phyloP scores from a whole-genome alignment of 2,888 invertebrate species.

The Dysmachus trigonus region DNA sequence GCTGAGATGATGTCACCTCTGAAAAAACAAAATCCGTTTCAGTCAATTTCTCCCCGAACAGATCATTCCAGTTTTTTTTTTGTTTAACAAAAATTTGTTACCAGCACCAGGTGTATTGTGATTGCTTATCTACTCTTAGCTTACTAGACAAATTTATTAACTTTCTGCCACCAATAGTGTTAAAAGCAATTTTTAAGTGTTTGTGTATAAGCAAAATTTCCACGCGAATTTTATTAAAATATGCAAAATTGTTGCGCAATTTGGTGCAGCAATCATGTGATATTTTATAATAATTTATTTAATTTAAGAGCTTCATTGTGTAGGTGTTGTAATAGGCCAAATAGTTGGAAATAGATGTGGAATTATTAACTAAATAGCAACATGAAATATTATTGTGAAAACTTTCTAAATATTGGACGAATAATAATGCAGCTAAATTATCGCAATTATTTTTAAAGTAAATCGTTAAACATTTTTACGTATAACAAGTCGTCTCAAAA shows the following conservation, averaged over 20 bases:
- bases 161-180: background rate
- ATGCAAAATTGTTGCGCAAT: background rate
- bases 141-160: background rate
- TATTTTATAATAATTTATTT: background rate
- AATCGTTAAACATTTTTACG: background rate
- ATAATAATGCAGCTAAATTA: background rate
- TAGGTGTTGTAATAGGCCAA: background rate
- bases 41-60: background rate
- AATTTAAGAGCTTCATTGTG: background rate
- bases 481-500: no score
- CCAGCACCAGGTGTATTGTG: conserved; percentile 37
- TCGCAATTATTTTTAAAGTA: background rate
- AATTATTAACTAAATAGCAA: background rate
- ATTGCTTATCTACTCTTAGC: conserved; percentile 23
- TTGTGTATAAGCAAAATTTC: background rate
- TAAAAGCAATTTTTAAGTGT: background rate
- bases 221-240: background rate
- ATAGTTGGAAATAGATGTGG: background rate
- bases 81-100: background rate
- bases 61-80: background rate
- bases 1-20: conserved; percentile 91
- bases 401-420: background rate
- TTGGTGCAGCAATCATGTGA: background rate
- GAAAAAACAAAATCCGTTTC: conserved; percentile 70
- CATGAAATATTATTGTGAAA: background rate